Conservation (phyloP, 2,113 vertebrate species). For the Gavia stellata region DNA sequence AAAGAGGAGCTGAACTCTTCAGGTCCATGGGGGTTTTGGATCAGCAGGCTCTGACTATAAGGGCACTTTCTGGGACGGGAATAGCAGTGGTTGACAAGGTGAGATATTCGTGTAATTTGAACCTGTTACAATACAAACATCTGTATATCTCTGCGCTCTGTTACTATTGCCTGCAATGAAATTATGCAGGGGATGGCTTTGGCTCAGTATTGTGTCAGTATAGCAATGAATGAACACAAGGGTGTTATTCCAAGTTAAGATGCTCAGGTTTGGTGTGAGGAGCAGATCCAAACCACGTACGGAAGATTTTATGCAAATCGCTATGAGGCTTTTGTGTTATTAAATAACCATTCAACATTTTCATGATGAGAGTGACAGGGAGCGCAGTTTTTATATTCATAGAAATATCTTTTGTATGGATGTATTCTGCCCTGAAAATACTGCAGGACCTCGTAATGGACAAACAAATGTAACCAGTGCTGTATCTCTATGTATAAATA, state of each 20-base stretch:
- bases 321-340: neutral
- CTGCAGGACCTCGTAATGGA: neutral
- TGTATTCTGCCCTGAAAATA: slow-evolving; percentile 6
- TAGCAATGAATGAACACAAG: neutral
- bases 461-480: neutral
- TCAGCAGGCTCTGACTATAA: neutral
- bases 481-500: neutral
- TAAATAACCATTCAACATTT: neutral
- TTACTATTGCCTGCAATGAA: neutral
- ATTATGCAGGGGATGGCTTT: neutral
- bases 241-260: neutral
- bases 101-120: neutral
- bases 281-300: neutral
- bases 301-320: neutral
- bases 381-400: neutral
- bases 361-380: neutral
- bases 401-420: neutral
- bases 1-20: neutral
- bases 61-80: neutral
- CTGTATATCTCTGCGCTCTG: neutral
- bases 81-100: neutral
- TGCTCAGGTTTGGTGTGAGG: neutral
- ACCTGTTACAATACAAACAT: neutral
- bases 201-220: neutral
- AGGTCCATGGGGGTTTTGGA: neutral